Base-by-base conservation (phyloP, 1,140 invertebrate species). In the Papilio machaon region DNA sequence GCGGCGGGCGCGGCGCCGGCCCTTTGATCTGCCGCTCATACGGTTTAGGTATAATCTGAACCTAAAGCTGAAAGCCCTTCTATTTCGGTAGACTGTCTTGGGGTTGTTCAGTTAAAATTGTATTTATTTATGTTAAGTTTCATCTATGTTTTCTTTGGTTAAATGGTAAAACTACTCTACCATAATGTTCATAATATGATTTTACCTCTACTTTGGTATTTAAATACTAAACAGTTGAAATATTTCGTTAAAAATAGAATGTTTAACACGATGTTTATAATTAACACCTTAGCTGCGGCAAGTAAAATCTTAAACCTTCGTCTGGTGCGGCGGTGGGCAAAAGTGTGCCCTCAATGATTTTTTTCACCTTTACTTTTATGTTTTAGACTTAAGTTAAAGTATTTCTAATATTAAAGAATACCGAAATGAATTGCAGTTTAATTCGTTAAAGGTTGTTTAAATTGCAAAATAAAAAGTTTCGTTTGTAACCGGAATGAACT, bases 31-130 rank as follows among this genome's bases (percentile, higher is more conserved):
- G 73, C 81, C 80, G 75, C 67, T 80, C 79, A 81, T 81, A 81
- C 78, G 87, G 83, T 87, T 79, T 84, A 85, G 81, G 83, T 83
- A 82, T 82, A 79, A 80, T 81, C 83, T 83, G 84, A 85, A 89
- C 83, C 81, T 87, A 86, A 82, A 79, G 76, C 77, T 80, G 67
- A 77, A 82, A 58, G 43, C 84, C 84, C 80, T 83, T 85, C 84
- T 85, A 85, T 85, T 85, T 85, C 60, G 82, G 84, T 83, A 52
- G 73, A 75, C 73, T 83, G 81, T 85, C 84, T 85, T 85, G 80
- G 81, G 79, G 82, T 82, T 85, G 54, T 79, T 79, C 35, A n/a
- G 77, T 79, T 79, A 64, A 82, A 85, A 83, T 83, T 85, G 77
- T 82, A 73, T 81, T 81, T 83, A 75, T 79, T 38, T 77, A 52